Conservation (phyloP, 2,113 vertebrate species). For the Podarcis raffonei region DNA sequence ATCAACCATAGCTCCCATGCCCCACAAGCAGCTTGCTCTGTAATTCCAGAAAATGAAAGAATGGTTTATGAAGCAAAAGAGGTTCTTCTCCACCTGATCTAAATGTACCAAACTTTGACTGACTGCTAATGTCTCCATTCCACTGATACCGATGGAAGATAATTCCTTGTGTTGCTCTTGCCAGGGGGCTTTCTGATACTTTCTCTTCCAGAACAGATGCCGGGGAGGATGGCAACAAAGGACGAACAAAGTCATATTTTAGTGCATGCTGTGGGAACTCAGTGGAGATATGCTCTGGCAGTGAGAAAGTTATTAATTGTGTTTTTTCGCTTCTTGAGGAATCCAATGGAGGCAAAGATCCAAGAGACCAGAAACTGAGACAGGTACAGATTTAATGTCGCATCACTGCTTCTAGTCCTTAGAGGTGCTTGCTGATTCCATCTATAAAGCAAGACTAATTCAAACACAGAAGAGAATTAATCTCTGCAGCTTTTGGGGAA, state of each 20-base stretch:
- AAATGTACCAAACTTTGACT: not conserved
- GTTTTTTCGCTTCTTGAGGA: slow-evolving; percentile 13
- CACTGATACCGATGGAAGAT: not conserved
- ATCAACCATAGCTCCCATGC: not conserved
- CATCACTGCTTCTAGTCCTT: not conserved
- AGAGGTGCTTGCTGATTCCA: slow-evolving; percentile 15
- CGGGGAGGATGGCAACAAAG: slow-evolving; percentile 23
- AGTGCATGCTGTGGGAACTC: slow-evolving; percentile 37
- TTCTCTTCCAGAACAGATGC: slow-evolving; percentile 17
- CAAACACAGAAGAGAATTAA: slow-evolving; percentile 23
- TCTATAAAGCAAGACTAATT: slow-evolving; percentile 31
- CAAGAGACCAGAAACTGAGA: not conserved
- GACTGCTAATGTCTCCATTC: not conserved
- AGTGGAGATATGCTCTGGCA: slow-evolving; percentile 32
- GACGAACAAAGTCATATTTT: slow-evolving; percentile 45
- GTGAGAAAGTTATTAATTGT: slow-evolving; percentile 47
- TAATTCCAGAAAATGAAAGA: slow-evolving; percentile 1
- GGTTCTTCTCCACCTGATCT: not conserved
- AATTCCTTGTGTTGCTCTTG: slow-evolving; percentile 32
- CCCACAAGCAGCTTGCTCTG: not conserved
- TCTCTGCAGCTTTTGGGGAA: slow-evolving; percentile 35
- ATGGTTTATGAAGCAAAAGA: slow-evolving; percentile 9
- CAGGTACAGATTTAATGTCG: slow-evolving; percentile 16
- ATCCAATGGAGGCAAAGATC: slow-evolving; percentile 21
- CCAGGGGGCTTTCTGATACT: slow-evolving; percentile 17